Conservation (phyloP, 2,888 invertebrate genomes). For the Luperina nickerlii region DNA sequence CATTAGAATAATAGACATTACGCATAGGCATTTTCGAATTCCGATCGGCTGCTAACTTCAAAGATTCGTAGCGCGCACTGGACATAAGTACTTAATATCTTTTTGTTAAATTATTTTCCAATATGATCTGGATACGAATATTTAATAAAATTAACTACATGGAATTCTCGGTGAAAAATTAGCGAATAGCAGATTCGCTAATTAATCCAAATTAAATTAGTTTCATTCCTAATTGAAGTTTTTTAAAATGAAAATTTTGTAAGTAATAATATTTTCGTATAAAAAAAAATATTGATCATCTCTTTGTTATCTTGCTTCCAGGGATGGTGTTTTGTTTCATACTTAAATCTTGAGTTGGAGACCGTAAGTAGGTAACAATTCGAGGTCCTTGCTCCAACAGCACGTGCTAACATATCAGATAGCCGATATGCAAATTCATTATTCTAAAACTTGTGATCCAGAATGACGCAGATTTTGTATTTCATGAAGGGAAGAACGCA, state of each 20-base stretch:
- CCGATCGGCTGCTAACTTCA: too few species aligned
- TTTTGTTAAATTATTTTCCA: not conserved
- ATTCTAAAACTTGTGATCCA: not conserved
- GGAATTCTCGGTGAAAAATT: too few species aligned
- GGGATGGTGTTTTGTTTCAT: not conserved
- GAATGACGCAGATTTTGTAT: not conserved
- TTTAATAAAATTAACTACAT: not conserved
- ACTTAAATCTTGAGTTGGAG: not conserved
- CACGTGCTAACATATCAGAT: not conserved
- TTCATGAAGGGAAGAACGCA: not conserved
- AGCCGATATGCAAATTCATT: not conserved
- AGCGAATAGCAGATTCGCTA: too few species aligned
- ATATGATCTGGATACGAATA: not conserved
- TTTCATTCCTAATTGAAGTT: not conserved
- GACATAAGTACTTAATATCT: not conserved
- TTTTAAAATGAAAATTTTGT: not conserved
- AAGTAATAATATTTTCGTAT: not conserved
- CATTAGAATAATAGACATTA: not conserved
- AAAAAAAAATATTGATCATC: not conserved
- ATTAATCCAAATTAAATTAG: slow-evolving; percentile 3
- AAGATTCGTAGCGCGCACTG: not conserved
- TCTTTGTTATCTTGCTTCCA: not conserved
- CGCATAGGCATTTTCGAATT: not conserved
- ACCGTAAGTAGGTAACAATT: not conserved
- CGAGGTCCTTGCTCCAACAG: not conserved